phyloP scores from a whole-genome alignment of 2,888 invertebrate genomes.

The Orchesella flavescens region DNA sequence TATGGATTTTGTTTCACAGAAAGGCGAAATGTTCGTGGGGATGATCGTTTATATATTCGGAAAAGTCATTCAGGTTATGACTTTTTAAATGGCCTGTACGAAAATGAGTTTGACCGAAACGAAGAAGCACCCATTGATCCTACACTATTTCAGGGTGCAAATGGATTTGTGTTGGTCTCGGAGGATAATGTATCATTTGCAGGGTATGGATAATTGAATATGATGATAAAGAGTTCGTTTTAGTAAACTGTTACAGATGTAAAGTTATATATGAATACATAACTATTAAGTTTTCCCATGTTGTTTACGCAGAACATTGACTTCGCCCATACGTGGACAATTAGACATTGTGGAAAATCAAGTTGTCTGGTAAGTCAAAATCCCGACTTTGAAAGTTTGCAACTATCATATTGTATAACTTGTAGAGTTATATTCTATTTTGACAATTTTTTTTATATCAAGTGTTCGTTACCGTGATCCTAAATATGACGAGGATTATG shows the following conservation, averaged over 20 bases:
- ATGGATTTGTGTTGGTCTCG: conserved; percentile 85
- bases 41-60: conserved; percentile 91
- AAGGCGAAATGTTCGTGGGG: conserved; percentile 88
- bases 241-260: conserved; percentile 66
- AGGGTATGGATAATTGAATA: conserved; percentile 78
- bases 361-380: conserved; percentile 75
- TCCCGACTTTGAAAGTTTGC: too few species aligned
- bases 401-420: too few species aligned
- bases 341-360: conserved; percentile 76
- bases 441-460: conserved; percentile 69
- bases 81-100: conserved; percentile 82
- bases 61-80: conserved; percentile 82
- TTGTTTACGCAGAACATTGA: conserved; percentile 76
- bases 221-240: too few species aligned
- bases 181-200: conserved; percentile 81
- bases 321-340: conserved; percentile 83
- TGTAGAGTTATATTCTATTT: too few species aligned
- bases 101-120: conserved; percentile 75
- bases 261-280: conserved; percentile 19
- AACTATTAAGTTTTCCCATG: conserved; percentile 12
- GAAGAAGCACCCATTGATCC: conserved; percentile 79
- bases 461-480: conserved; percentile 87
- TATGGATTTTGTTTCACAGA: conserved; percentile 74
- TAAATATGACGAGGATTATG: conserved; percentile 81
- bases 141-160: conserved; percentile 85